Conservation (phyloP, 2,888 invertebrate genomes). For the Euplexia lucipara region DNA sequence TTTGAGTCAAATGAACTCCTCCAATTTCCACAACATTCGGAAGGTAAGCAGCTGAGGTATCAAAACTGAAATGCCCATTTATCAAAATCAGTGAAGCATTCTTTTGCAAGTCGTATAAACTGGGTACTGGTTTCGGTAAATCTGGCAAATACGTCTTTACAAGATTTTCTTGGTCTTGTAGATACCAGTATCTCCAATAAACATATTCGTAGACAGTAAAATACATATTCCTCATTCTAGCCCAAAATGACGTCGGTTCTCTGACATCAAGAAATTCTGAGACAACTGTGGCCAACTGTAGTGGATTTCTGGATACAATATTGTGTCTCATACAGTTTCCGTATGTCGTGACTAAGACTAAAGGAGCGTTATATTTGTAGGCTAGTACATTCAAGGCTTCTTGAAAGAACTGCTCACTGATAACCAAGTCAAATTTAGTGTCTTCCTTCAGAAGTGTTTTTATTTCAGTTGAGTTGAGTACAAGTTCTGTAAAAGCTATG, state of each 20-base stretch:
- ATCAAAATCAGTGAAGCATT: constrained; percentile 84
- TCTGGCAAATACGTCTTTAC: constrained; percentile 80
- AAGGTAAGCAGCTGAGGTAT: constrained; percentile 84
- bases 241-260: constrained; percentile 89
- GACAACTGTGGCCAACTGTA: constrained; percentile 81
- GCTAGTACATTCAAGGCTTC: constrained; percentile 85
- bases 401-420: constrained; percentile 87
- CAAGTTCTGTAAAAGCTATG: constrained; percentile 78
- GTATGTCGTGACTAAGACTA: constrained; percentile 81
- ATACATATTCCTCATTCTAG: constrained; percentile 87
- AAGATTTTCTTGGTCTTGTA: constrained; percentile 80
- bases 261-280: constrained; percentile 80
- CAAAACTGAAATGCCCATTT: constrained; percentile 89
- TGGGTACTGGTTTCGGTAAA: constrained; percentile 80
- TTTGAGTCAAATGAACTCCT: constrained; percentile 87
- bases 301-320: constrained; percentile 80
- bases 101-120: constrained; percentile 80
- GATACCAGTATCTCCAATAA: constrained; percentile 83
- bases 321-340: constrained; percentile 87
- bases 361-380: constrained; percentile 85
- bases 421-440: constrained; percentile 84
- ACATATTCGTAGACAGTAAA: constrained; percentile 82
- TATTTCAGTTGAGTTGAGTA: constrained; percentile 79
- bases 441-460: constrained; percentile 76
- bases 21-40: constrained; percentile 91